These are phyloP conservation scores for Latrodectus elegans DNA, from an alignment of 2,888 invertebrate genomes.

Conservation along the genomic window DNA sequence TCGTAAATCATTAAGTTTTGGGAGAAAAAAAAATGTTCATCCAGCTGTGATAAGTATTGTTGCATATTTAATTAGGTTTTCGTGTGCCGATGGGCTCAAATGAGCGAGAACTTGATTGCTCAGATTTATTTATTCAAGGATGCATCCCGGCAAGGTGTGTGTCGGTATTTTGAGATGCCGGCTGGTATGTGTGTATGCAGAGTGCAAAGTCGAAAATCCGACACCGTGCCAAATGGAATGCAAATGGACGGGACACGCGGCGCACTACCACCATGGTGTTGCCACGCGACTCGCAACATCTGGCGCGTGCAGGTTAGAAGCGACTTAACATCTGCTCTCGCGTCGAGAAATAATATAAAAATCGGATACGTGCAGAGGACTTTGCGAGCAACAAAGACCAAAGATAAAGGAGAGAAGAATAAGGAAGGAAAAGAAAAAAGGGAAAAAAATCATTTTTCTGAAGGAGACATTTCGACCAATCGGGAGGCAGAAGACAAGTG, in stretches of 20 bases:
- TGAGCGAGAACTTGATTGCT: too few species aligned
- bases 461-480: constrained; percentile 39
- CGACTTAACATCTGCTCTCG: constrained; percentile 33
- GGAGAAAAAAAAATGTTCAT: too few species aligned
- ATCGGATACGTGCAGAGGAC: constrained; percentile 50
- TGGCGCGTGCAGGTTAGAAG: constrained; percentile 62
- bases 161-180: background rate
- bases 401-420: constrained; percentile 47
- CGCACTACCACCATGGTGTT: constrained; percentile 18
- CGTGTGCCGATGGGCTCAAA: too few species aligned
- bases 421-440: constrained; percentile 3
- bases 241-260: constrained; percentile 29
- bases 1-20: too few species aligned
- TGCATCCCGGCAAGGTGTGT: too few species aligned
- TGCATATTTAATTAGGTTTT: too few species aligned
- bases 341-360: constrained; percentile 31
- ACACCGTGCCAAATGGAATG: constrained; percentile 62
- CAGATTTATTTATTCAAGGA: too few species aligned
- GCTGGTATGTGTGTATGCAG: background rate
- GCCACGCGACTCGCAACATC: constrained; percentile 61
- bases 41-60: too few species aligned
- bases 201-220: constrained; percentile 9
- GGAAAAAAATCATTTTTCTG: constrained; percentile 19
- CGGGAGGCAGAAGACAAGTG: constrained; percentile 59
- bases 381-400: constrained; percentile 43